Conservation (phyloP, 2,113 vertebrate species). For the Corvus moneduloides region DNA sequence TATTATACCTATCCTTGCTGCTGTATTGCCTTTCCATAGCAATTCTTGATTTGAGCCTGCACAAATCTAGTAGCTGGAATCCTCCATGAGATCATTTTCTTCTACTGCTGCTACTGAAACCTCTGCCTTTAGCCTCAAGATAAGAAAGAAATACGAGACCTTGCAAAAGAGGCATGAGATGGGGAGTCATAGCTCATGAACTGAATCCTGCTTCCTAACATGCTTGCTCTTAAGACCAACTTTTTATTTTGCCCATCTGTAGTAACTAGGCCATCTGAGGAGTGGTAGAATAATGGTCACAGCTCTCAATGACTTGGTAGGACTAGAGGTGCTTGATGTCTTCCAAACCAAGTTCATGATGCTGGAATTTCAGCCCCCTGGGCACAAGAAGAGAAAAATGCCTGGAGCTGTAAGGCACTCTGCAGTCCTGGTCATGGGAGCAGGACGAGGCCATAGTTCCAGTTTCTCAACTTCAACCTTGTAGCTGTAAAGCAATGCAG, state of each 20-base stretch:
- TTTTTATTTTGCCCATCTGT: background rate
- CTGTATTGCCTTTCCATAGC: background rate
- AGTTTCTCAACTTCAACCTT: background rate
- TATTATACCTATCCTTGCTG: background rate
- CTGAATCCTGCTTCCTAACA: background rate
- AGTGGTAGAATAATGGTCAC: background rate
- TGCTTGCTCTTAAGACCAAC: background rate
- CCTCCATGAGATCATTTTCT: background rate
- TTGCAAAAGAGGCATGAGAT: background rate
- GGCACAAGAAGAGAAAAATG: background rate
- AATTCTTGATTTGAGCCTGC: background rate
- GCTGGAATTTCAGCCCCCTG: background rate
- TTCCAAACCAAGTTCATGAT: background rate
- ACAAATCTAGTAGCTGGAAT: background rate
- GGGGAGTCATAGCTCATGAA: background rate
- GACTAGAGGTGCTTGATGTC: background rate
- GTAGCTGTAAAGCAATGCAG: background rate
- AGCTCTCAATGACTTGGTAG: background rate
- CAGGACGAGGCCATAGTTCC: accelerated
- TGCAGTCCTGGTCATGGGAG: background rate
- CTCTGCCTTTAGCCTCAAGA: background rate
- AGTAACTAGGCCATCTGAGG: background rate
- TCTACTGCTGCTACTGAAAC: background rate
- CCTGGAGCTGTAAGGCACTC: background rate
- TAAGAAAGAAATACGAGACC: background rate